Conservation (phyloP, 2,797 vertebrate species). For the Pyrocephalus nanus region DNA sequence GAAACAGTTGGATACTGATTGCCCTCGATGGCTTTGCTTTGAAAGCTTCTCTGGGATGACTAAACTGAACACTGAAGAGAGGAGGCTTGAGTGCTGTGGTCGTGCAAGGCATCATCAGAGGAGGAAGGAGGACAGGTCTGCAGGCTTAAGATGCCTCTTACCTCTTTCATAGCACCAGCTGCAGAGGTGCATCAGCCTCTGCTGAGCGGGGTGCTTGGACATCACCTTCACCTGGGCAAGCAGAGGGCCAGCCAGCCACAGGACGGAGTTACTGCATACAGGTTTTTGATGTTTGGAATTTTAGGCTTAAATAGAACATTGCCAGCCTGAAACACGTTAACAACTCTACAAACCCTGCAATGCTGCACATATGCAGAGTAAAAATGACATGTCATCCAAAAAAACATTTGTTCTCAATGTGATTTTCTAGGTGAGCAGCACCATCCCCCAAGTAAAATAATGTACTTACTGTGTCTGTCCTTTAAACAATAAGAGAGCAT, state of each 20-base stretch:
- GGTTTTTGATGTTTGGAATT: fast-evolving
- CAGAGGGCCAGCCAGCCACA: not conserved
- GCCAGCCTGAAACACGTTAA: not conserved
- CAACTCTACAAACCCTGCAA: not conserved
- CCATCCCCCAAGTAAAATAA: not conserved
- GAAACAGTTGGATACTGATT: not conserved
- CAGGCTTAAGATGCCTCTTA: not conserved
- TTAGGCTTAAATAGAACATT: not conserved
- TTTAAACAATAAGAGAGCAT: not conserved
- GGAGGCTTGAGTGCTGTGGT: not conserved
- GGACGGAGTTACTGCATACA: not conserved
- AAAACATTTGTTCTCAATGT: not conserved
- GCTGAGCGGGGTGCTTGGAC: not conserved
- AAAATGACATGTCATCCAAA: not conserved
- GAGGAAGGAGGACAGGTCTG: not conserved
- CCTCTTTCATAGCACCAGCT: not conserved
- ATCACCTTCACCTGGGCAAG: not conserved
- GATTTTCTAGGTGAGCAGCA: not conserved
- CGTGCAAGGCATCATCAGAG: fast-evolving
- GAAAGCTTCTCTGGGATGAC: not conserved
- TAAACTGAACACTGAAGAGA: not conserved
- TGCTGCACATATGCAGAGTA: not conserved
- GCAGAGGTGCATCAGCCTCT: not conserved
- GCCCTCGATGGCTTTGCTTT: not conserved
- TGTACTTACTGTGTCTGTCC: not conserved